Conservation (phyloP, 64 coral and sea anemone species). For the Platygyra sinensis region DNA sequence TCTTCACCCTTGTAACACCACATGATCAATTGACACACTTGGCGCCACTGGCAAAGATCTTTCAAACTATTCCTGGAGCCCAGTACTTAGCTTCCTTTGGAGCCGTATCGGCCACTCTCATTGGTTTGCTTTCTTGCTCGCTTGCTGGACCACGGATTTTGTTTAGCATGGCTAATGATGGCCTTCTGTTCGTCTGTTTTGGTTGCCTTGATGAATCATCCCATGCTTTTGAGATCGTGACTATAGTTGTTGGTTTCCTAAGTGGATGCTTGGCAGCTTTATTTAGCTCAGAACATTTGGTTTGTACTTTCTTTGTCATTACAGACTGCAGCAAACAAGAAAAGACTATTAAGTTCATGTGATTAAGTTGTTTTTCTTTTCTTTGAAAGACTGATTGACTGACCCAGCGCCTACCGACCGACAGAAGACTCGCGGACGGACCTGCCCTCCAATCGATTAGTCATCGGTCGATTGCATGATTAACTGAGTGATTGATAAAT, state of each 20-base stretch:
- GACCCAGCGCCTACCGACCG: no score
- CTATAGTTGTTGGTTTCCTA: neutral
- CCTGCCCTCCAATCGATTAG: no score
- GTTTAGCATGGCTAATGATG: slow-evolving; percentile 36
- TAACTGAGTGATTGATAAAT: no score
- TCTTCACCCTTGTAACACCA: slow-evolving; percentile 26
- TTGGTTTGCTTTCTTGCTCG: slow-evolving; percentile 26
- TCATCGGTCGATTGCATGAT: no score
- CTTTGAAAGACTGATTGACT: neutral
- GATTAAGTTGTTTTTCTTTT: slow-evolving; percentile 8
- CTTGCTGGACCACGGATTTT: slow-evolving; percentile 16
- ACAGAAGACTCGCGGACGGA: no score
- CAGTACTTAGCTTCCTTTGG: slow-evolving; percentile 24
- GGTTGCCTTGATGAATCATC: neutral
- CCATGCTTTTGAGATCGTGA: neutral
- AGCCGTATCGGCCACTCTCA: slow-evolving; percentile 16
- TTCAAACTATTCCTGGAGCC: slow-evolving; percentile 14
- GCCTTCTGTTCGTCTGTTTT: slow-evolving; percentile 27
- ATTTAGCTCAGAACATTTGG: neutral
- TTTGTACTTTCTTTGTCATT: neutral
- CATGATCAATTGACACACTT: slow-evolving; percentile 18
- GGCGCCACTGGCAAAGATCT: slow-evolving; percentile 41
- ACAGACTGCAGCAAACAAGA: neutral
- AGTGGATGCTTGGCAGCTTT: slow-evolving; percentile 11
- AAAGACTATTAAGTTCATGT: neutral